Evolutionary conservation across 2,113 vertebrate species (phyloP).

Genomic region (Pagrus major): DNA sequence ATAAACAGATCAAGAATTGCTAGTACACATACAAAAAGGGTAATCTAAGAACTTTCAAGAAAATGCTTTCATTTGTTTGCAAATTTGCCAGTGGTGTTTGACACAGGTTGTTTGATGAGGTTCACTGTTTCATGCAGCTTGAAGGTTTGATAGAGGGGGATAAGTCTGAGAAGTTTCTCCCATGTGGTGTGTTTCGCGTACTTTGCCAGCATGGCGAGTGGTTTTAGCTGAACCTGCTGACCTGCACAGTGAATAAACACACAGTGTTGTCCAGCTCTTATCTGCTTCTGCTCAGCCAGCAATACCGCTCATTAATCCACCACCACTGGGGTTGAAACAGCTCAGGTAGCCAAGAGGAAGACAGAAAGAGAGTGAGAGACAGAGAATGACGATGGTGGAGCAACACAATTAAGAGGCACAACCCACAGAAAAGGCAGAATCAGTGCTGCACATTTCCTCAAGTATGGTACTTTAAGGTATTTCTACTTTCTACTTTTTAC

Average conservation of each 20-base stretch:
- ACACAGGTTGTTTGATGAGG: conserved; percentile 6
- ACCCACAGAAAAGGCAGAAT: neutral
- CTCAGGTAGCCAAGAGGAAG: neutral
- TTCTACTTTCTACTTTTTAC: no score
- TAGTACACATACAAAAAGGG: neutral
- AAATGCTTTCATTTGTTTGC: conserved; percentile 13
- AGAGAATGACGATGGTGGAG: neutral
- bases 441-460: no score
- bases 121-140: conserved; percentile 14
- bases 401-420: neutral
- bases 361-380: neutral
- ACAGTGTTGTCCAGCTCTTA: neutral
- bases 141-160: neutral
- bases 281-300: neutral
- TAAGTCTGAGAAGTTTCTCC: neutral
- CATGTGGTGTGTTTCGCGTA: neutral
- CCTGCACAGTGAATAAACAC: neutral
- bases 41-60: neutral
- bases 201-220: neutral
- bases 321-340: conserved; percentile 14
- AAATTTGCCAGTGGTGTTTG: neutral
- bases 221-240: neutral
- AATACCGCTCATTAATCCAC: neutral
- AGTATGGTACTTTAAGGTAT: no score
- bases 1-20: conserved; percentile 41